Base-by-base conservation (phyloP, 2,888 invertebrate species). In the Melolontha melolontha region DNA sequence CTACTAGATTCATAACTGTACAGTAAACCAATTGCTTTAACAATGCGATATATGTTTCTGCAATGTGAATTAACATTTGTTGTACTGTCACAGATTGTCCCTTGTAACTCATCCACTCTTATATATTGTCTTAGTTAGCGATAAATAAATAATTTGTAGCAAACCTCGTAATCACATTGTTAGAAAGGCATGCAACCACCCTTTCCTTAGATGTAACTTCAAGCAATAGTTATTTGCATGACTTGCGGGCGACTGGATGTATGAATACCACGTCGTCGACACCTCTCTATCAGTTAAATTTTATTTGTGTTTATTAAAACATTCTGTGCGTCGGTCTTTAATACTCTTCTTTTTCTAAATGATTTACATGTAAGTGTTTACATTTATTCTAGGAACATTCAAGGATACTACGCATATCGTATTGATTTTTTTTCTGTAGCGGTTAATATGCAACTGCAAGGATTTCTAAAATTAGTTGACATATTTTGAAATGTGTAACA, bases 71-170 rank as follows among this genome's bases (percentile, higher is more conserved):
- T 34, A 34, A 34, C 34, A 34, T 34, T 34, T 6, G 5, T 16
- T 49, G n/a, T 12, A 42, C n/a, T n/a, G 27, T 57, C 22, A 47
- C 5, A 34, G 16, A 10, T 16, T 62, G 29, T 47, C 11, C 22
- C 16, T 47, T n/a, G 5, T 47, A 62, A 62, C 12, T 47, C 47
- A 62, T 49, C 2, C 16, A 4, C 17, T 49, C 27, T 62, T 62
- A 14, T 62, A 49, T 49, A 62, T 54, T 34, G 34, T 34, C 40
- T 41, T 16, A 7, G 47, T 16, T 62, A 10, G 34, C 59, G 29
- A 47, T 34, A 47, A 49, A 62, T 62, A 47, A 62, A 62, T 62
- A 62, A 62, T 62, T 44, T 44, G 57, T 22, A 57, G 41, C 47
- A 12, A 16, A 34, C 49, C 34, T 49, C 34, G 47, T 16, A 42